Evolutionary conservation across 2,797 vertebrate species (phyloP), one percentile per base, ranked within the genome.

Genomic region (Ceyx erithaca): DNA sequence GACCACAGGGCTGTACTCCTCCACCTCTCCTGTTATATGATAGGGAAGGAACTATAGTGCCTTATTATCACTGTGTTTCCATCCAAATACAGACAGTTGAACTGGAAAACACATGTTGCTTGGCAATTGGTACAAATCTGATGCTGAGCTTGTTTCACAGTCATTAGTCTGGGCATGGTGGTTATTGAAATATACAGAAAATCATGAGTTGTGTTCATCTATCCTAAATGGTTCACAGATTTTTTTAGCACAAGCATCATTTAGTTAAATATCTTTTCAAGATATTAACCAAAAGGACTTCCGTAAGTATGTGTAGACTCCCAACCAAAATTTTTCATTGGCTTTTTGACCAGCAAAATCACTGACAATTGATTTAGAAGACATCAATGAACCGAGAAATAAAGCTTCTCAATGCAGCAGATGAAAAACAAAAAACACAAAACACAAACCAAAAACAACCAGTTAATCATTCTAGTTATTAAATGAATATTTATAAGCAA

Each of bases 11-110:
- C 1, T 84, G n/a, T 35, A 52, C 22, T 91, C 73, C 80, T 88
- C 85, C 88, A 89, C 70, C 58, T 93, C 73, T 84, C 66, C 70
- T 91, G 66, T 76, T 63, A 28, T 19, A n/a, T 43, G 78, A 41
- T 58, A 77, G 52, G 30, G 31, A 40, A 79, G 33, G 67, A 79
- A 14, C 46, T 71, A 33, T 30, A 70, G 5, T 14, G 52, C 43
- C 17, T 67, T 35, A 3, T 57, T 59, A 10, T 51, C 51, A 5
- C 43, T 4, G 3, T 15, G 5, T 82, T 89, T 80, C 40, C 41
- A 48, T 55, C 52, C 61, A 48, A 81, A 66, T 26, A 30, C 51
- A 51, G 70, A 9, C 19, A 23, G 12, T 20, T 68, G 61, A 31
- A 8, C 22, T 40, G 61, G 19, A 78, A 77, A 87, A 37, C 30